These are phyloP conservation scores for Synanthedon vespiformis DNA, from an alignment of 2,888 invertebrate genomes.

Conservation along the genomic window DNA sequence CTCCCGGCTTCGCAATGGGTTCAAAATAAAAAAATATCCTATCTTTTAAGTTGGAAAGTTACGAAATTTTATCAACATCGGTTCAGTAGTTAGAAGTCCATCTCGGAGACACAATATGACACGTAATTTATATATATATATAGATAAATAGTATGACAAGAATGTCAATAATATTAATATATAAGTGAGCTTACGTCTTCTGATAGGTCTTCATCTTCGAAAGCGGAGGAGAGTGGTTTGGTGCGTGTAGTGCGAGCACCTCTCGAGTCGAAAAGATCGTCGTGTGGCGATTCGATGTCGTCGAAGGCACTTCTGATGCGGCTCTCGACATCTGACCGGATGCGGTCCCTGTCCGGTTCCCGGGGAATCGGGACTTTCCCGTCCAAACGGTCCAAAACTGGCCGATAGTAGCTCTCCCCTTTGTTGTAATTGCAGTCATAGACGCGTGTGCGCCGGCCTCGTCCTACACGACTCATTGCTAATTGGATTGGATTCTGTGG, in stretches of 20 bases:
- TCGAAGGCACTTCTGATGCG: constrained; percentile 48
- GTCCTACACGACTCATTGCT: constrained; percentile 51
- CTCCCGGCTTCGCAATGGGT: no score
- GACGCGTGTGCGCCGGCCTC: constrained; percentile 83
- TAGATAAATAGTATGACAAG: no score
- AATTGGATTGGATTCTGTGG: no score
- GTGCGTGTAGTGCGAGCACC: constrained; percentile 64
- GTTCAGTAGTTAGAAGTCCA: no score
- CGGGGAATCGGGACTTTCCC: constrained; percentile 66
- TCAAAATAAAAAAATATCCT: no score
- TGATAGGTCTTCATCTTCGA: constrained; percentile 55
- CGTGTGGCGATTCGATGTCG: constrained; percentile 42
- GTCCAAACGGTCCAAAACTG: constrained; percentile 80
- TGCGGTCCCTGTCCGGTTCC: constrained; percentile 46
- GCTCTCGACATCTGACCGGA: constrained; percentile 42
- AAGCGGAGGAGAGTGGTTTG: constrained; percentile 52
- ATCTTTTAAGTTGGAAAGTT: no score
- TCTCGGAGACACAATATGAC: no score
- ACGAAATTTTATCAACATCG: no score
- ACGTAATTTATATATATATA: no score
- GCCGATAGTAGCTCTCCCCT: constrained; percentile 85
- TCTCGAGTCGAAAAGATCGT: constrained; percentile 76
- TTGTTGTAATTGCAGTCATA: constrained; percentile 89
- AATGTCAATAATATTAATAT: no score
- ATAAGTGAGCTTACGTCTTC: constrained; percentile 66